Evolutionary conservation across 2,113 vertebrate species (phyloP).

Genomic region (Alethe diademata): DNA sequence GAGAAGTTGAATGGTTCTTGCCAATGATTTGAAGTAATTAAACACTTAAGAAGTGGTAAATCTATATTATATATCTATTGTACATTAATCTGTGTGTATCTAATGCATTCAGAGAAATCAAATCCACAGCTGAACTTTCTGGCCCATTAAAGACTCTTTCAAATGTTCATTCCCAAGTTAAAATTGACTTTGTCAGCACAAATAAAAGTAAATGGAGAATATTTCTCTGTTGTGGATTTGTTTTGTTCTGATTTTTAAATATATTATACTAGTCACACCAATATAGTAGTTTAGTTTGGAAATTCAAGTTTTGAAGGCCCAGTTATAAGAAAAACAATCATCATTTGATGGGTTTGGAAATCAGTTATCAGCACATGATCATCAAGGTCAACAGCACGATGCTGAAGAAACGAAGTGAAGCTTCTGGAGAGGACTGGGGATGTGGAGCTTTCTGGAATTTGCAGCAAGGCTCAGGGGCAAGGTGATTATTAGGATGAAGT

Average conservation of each 20-base stretch:
- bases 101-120: background rate
- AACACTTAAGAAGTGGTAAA: background rate
- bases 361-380: background rate
- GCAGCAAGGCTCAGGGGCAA: background rate
- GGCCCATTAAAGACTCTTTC: background rate
- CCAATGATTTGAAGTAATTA: background rate
- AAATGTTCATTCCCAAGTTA: background rate
- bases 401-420: background rate
- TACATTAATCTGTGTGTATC: background rate
- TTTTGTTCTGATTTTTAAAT: background rate
- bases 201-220: background rate
- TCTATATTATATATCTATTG: background rate
- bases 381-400: background rate
- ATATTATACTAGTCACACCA: fast-evolving
- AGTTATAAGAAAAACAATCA: background rate
- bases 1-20: background rate
- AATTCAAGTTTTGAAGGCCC: background rate
- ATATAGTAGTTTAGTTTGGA: background rate
- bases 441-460: background rate
- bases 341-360: background rate
- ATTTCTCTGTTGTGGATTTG: background rate
- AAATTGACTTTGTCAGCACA: background rate
- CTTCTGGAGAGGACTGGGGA: background rate
- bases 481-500: background rate
- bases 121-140: background rate